These are phyloP conservation scores for Ellobium chinense DNA, from an alignment of 2,888 invertebrate genomes.

Conservation along the genomic window DNA sequence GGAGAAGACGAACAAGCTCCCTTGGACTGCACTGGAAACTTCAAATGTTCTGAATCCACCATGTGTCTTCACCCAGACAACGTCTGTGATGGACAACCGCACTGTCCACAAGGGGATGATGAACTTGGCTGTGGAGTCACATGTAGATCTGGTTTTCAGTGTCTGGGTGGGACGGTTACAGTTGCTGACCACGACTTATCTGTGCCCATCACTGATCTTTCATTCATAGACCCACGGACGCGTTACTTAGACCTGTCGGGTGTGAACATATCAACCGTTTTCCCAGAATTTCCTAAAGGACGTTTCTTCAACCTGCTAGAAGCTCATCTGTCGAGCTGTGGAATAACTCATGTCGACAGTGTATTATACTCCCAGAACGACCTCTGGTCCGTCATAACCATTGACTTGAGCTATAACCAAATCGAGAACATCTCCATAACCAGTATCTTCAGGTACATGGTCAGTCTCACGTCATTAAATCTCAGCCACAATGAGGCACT, in stretches of 20 bases:
- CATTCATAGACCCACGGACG: slow-evolving; percentile 29
- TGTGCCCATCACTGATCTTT: background rate
- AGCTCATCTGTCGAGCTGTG: slow-evolving; percentile 10
- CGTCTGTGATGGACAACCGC: slow-evolving; percentile 19
- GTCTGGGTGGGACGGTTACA: background rate
- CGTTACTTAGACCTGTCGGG: slow-evolving; percentile 24
- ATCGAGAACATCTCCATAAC: slow-evolving; percentile 9
- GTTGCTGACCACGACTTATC: background rate
- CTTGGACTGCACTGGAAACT: background rate
- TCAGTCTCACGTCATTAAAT: slow-evolving; percentile 22
- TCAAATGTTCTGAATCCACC: slow-evolving; percentile 10
- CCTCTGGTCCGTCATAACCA: slow-evolving; percentile 6
- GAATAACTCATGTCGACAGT: slow-evolving; percentile 23
- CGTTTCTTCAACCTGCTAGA: slow-evolving; percentile 24
- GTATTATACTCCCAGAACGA: slow-evolving; percentile 22
- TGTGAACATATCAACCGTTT: slow-evolving; percentile 29
- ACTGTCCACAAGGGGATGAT: slow-evolving; percentile 33
- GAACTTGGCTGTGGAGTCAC: slow-evolving; percentile 29
- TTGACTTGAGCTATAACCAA: slow-evolving; percentile 20
- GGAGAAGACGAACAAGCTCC: slow-evolving; percentile 27
- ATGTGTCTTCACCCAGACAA: slow-evolving; percentile 37
- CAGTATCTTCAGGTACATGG: slow-evolving; percentile 35
- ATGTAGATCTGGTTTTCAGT: slow-evolving; percentile 22
- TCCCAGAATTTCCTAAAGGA: slow-evolving; percentile 33
- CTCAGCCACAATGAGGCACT: slow-evolving; percentile 22